Conservation (phyloP, 2,797 vertebrate genomes). For the Lateolabrax maculatus region DNA sequence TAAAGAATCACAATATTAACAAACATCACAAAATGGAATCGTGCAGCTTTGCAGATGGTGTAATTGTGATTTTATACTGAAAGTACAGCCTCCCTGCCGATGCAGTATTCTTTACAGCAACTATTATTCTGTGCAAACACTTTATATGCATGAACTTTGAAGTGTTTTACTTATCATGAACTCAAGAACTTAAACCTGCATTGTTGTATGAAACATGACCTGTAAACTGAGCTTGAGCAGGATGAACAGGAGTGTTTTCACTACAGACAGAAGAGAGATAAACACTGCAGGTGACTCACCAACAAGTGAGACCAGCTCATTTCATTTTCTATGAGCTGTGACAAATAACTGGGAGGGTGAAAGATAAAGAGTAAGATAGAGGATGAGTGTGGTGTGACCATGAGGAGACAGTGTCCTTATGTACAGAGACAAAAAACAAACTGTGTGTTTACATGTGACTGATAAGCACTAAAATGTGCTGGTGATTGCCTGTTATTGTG, state of each 20-base stretch:
- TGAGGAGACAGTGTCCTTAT: background rate
- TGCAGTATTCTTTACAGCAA: background rate
- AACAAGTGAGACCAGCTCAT: background rate
- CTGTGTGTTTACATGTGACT: background rate
- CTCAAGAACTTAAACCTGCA: background rate
- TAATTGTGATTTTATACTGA: too few species aligned
- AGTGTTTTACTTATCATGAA: background rate
- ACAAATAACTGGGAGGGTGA: background rate
- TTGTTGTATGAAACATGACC: background rate
- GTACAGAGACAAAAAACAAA: background rate
- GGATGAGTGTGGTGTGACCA: background rate
- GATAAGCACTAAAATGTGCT: background rate
- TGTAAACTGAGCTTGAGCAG: background rate
- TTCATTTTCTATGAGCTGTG: background rate
- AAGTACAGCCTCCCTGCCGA: too few species aligned
- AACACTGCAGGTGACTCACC: slow-evolving; percentile 4
- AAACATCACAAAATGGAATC: too few species aligned
- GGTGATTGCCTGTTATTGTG: too few species aligned
- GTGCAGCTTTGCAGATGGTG: too few species aligned
- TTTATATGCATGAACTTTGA: background rate
- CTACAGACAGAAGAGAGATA: background rate
- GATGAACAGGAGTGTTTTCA: background rate
- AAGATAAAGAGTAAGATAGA: background rate
- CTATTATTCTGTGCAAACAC: background rate
- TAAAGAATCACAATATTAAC: too few species aligned